Percentiles rank a stretch among this genome's conserved stretches.
Evolutionary conservation across 2,113 vertebrate species (phyloP).

Genomic region (Candoia aspera): DNA sequence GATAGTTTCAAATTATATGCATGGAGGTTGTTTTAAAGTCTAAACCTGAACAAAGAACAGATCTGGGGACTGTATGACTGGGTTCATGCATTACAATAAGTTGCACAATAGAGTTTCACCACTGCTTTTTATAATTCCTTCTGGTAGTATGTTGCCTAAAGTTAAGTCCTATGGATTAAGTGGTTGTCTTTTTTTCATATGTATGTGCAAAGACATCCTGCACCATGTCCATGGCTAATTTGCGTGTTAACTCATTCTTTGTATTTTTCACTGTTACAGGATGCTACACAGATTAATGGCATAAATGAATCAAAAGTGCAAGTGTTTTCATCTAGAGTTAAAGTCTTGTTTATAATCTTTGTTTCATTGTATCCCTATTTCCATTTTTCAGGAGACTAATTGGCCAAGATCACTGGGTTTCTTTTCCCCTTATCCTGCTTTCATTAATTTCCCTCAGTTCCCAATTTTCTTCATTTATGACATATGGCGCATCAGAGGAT

Average conservation of each 20-base stretch:
- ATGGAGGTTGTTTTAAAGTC: not conserved
- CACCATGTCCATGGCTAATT: not conserved
- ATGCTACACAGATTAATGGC: not conserved
- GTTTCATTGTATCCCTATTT: not conserved
- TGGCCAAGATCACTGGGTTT: not conserved
- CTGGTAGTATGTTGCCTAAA: not conserved
- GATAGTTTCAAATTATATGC: too few species aligned
- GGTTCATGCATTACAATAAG: not conserved
- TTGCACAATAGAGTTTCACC: not conserved
- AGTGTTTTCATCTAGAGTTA: not conserved
- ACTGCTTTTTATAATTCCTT: not conserved
- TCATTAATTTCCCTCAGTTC: not conserved
- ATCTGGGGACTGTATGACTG: not conserved
- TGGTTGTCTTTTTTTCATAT: not conserved
- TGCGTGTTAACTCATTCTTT: not conserved
- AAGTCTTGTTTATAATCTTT: not conserved
- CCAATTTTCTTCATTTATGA: slow-evolving; percentile 1
- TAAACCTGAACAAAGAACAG: not conserved
- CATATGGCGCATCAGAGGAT: not conserved
- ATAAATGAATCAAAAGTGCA: not conserved
- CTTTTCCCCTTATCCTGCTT: not conserved
- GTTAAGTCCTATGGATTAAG: not conserved
- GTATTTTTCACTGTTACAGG: not conserved
- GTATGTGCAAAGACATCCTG: not conserved
- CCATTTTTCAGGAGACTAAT: not conserved